phyloP scores from a whole-genome alignment of 92 coral and sea anemone genomes.

The Porites lobata region DNA sequence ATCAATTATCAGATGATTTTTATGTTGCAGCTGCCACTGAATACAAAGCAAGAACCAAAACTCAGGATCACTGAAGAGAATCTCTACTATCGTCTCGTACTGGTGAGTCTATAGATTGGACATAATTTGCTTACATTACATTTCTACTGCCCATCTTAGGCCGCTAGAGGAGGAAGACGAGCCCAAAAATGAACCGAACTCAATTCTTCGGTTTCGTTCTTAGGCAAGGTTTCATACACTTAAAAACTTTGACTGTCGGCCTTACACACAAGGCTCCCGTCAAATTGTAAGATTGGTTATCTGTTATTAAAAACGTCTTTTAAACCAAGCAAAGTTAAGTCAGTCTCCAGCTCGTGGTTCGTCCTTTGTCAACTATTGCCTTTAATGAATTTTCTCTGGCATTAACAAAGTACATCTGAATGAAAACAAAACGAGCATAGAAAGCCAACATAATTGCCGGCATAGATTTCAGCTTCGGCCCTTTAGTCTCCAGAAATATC shows the following conservation, averaged over 20 bases:
- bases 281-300: slow-evolving; percentile 16
- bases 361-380: slow-evolving; percentile 23
- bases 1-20: slow-evolving; percentile 53
- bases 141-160: not conserved
- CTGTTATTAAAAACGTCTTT: not conserved
- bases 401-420: not conserved
- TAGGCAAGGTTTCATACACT: not conserved
- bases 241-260: not conserved
- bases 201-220: not conserved
- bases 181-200: not conserved
- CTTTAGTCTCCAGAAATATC: not conserved
- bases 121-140: not conserved
- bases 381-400: slow-evolving; percentile 34
- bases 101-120: not conserved
- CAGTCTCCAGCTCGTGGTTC: slow-evolving; percentile 22
- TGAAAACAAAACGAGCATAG: not conserved
- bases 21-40: slow-evolving; percentile 49
- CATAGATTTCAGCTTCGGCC: not conserved
- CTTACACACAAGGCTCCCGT: not conserved
- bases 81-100: slow-evolving; percentile 4
- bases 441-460: not conserved
- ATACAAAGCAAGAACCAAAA: slow-evolving; percentile 1
- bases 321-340: not conserved
- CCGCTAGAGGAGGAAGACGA: not conserved
- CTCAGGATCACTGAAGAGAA: not conserved